A percentile compares a stretch with the other conserved stretches of the same genome.
These are phyloP conservation scores for Dendroctonus ponderosae DNA, from an alignment of 1,140 invertebrate species.

Conservation along the genomic window DNA sequence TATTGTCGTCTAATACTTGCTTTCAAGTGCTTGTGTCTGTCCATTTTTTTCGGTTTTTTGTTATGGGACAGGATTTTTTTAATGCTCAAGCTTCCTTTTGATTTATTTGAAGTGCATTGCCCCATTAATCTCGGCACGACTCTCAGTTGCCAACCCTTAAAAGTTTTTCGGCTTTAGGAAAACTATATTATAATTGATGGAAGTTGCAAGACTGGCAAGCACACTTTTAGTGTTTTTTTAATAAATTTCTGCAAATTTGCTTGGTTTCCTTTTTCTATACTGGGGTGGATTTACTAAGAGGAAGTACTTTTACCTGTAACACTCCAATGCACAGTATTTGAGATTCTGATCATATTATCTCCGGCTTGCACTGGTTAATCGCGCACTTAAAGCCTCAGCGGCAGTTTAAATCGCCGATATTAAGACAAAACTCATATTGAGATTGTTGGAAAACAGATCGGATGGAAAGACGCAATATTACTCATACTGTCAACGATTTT, in stretches of 20 bases:
- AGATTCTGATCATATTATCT: neutral
- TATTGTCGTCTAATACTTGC: neutral
- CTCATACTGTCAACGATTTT: neutral
- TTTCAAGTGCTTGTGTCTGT: constrained; percentile 3
- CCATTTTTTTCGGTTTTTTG: constrained; percentile 11
- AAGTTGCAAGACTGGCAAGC: neutral
- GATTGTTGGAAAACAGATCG: no score
- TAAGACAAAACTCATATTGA: no score
- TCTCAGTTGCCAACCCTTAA: constrained; percentile 2
- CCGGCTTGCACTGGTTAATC: neutral
- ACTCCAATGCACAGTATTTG: neutral
- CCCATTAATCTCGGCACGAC: constrained; percentile 14
- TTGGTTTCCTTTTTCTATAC: neutral
- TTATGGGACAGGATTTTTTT: constrained; percentile 10
- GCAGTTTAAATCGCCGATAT: no score
- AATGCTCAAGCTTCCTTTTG: constrained; percentile 4
- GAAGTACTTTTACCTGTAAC: neutral
- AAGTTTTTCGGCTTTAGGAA: neutral
- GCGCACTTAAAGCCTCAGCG: neutral
- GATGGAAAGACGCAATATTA: constrained; percentile 2
- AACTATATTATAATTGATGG: neutral
- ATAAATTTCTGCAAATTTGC: neutral
- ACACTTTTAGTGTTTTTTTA: neutral
- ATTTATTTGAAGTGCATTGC: constrained; percentile 19
- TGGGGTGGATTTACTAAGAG: neutral